Evolutionary conservation across 2,888 invertebrate species (phyloP), one percentile per base, ranked within the genome.

Genomic region (Drosophila emarginata): DNA sequence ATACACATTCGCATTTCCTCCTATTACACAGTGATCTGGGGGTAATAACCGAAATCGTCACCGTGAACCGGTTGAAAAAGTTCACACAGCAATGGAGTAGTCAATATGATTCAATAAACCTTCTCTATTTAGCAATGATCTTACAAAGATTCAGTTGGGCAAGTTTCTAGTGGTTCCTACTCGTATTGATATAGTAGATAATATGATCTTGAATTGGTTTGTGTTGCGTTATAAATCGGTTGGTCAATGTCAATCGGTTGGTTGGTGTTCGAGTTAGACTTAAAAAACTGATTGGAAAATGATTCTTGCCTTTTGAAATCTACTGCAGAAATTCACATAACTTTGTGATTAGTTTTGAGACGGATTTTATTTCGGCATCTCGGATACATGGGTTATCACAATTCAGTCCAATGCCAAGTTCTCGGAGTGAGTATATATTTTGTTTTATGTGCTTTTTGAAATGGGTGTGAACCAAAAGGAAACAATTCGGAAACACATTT

Each of bases 401-500:
- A 6, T 39, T 39, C 39, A 39, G 18, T 45, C 45, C 45, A 45
- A 45, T 45, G 45, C 21, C 45, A 45, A 45, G 21, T 45, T 45
- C 45, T 21, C 45, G 21, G 12, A 14, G 45, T 7, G 14, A 2
- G 2, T 18, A 2, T 15, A 18, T 59, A 37, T 50, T 53, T 28
- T 56, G 7, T 18, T 18, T 40, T 15, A 26, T 64, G 65, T 64
- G 64, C 51, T 36, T 26, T 45, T 18, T 45, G 14, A 36, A 57
- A 59, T 76, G 72, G 79, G 80, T 79, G 78, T 80, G 78, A 78
- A 78, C 67, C 69, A 81, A 75, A 69, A 70, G 72, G 75, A 80
- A 87, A 78, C 18, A 45, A 72, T 82, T 85, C 73, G 83, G 83
- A 84, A 82, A 84, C 77, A 78, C 80, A 76, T 87, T 86, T 82